phyloP scores from a whole-genome alignment of 1,140 invertebrate genomes.

The Mesaphorura yosii region DNA sequence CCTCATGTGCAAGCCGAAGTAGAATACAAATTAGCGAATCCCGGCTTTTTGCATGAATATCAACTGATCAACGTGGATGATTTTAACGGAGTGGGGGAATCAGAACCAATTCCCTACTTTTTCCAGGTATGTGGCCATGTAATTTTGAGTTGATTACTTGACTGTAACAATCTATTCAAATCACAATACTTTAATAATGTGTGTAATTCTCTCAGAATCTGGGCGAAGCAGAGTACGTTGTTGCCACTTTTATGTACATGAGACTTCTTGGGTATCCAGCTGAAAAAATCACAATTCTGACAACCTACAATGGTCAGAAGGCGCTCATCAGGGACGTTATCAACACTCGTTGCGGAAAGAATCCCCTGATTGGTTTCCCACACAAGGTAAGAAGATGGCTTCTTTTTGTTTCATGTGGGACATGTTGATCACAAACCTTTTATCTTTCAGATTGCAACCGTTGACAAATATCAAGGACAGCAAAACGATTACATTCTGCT shows the following conservation, averaged over 20 bases:
- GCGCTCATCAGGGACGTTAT: constrained; percentile 94
- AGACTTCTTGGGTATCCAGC: constrained; percentile 91
- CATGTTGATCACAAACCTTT: neutral
- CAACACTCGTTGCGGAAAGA: constrained; percentile 81
- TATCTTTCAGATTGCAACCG: constrained; percentile 60
- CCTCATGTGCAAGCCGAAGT: constrained; percentile 65
- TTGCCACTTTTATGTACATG: constrained; percentile 99
- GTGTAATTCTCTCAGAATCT: constrained; percentile 59
- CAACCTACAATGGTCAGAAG: constrained; percentile 99
- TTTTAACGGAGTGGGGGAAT: constrained; percentile 93
- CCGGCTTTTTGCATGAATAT: constrained; percentile 85
- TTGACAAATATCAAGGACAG: constrained; percentile 99
- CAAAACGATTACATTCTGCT: constrained; percentile 98
- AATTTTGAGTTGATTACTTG: neutral
- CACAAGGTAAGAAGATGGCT: constrained; percentile 57
- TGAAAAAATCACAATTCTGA: constrained; percentile 95
- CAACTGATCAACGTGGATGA: constrained; percentile 95
- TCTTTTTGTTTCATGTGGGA: neutral
- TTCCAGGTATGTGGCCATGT: constrained; percentile 58
- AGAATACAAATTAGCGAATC: constrained; percentile 81
- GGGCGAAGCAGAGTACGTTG: constrained; percentile 96
- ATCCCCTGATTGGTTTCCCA: constrained; percentile 91
- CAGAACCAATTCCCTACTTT: constrained; percentile 95
- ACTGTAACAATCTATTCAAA: no score
- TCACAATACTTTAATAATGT: constrained; percentile 4